A percentile compares a stretch with the other conserved stretches of the same genome.
phyloP scores from a whole-genome alignment of 2,888 invertebrate species.

The Lacanobia oleracea region DNA sequence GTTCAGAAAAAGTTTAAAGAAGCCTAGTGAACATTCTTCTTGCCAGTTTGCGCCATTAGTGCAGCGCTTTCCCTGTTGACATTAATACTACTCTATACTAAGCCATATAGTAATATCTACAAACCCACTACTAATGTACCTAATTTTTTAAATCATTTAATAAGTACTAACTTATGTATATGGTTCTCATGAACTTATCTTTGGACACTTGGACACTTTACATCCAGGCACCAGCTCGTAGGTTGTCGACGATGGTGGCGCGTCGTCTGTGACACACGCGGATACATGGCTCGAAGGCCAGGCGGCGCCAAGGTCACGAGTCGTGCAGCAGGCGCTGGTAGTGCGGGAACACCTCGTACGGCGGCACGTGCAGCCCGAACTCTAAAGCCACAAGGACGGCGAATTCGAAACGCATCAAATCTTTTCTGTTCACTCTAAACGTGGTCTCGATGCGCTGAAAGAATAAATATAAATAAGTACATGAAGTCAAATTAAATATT shows the following conservation, averaged over 20 bases:
- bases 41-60: background rate
- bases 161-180: slow-evolving; percentile 44
- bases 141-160: slow-evolving; percentile 28
- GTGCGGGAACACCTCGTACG: slow-evolving; percentile 97
- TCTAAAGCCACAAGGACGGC: slow-evolving; percentile 98
- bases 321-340: slow-evolving; percentile 98
- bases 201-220: slow-evolving; percentile 60
- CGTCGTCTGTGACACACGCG: slow-evolving; percentile 76
- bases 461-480: slow-evolving; percentile 8
- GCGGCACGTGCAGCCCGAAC: slow-evolving; percentile 97
- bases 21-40: background rate
- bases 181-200: slow-evolving; percentile 20
- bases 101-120: slow-evolving; percentile 19
- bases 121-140: slow-evolving; percentile 12
- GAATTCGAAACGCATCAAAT: slow-evolving; percentile 97
- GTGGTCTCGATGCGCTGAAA: slow-evolving; percentile 96
- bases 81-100: slow-evolving; percentile 19
- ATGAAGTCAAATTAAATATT: background rate
- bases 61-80: slow-evolving; percentile 12
- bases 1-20: slow-evolving; percentile 1
- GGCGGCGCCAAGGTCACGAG: slow-evolving; percentile 92
- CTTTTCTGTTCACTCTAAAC: slow-evolving; percentile 97
- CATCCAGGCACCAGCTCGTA: slow-evolving; percentile 77
- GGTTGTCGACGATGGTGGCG: slow-evolving; percentile 82
- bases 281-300: slow-evolving; percentile 75